Evolutionary conservation across 2,797 vertebrate genomes (phyloP).

Genomic region (Labeo calbasu): DNA sequence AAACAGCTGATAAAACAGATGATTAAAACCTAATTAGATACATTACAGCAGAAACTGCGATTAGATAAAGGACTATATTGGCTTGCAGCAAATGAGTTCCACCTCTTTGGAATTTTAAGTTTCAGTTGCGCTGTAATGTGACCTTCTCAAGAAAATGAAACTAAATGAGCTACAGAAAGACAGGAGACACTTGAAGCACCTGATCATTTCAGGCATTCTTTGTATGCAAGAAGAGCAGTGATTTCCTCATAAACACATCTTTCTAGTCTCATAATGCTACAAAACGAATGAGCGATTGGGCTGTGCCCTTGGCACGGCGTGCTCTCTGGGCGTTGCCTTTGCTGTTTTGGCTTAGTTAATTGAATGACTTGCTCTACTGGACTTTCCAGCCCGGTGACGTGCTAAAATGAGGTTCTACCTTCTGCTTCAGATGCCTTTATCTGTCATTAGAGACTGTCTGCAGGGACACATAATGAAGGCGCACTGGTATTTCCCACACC

Average conservation of each 20-base stretch:
- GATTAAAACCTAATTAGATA: constrained; percentile 40
- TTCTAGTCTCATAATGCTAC: neutral
- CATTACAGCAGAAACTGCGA: constrained; percentile 32
- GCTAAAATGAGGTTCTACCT: constrained; percentile 51
- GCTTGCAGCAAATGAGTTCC: neutral
- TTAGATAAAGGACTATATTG: constrained; percentile 39
- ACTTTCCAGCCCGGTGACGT: constrained; percentile 52
- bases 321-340: constrained; percentile 31
- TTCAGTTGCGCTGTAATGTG: constrained; percentile 5
- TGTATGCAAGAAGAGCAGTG: neutral
- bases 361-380: constrained; percentile 46
- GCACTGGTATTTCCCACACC: constrained; percentile 31
- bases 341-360: constrained; percentile 44
- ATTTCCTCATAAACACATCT: neutral
- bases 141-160: neutral
- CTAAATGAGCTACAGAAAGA: neutral
- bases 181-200: constrained; percentile 11
- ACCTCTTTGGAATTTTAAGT: neutral
- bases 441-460: neutral
- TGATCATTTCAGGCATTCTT: neutral
- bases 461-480: constrained; percentile 2
- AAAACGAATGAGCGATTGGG: constrained; percentile 27
- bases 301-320: neutral
- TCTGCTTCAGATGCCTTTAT: constrained; percentile 30
- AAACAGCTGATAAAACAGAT: constrained; percentile 18